These are phyloP conservation scores for Myotis pilosus DNA, from an alignment of 2,797 vertebrate species.

Conservation along the genomic window DNA sequence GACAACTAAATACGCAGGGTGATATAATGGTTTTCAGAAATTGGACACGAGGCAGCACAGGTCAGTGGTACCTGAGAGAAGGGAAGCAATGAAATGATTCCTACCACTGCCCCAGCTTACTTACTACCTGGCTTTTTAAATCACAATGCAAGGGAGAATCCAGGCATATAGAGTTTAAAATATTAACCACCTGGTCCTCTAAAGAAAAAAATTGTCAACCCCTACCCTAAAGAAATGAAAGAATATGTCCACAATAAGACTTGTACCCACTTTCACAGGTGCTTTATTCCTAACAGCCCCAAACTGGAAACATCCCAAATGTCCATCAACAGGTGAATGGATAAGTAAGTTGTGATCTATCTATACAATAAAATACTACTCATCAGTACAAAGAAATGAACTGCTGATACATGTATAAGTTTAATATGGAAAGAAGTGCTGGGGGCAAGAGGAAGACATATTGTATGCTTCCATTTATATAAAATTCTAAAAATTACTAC, in stretches of 20 bases:
- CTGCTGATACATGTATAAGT: not conserved
- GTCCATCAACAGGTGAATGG: not conserved
- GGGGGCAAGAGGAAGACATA: not conserved
- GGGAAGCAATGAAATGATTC: not conserved
- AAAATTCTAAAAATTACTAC: constrained; percentile 9
- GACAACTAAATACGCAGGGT: not conserved
- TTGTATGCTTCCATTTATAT: not conserved
- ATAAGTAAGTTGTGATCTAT: not conserved
- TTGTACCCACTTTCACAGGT: not conserved
- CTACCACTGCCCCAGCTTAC: not conserved
- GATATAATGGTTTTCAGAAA: not conserved
- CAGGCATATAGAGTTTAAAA: not conserved
- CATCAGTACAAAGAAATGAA: not conserved
- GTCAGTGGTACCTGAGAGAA: not conserved
- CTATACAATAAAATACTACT: not conserved
- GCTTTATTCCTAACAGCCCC: not conserved
- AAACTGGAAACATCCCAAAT: not conserved
- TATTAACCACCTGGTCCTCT: not conserved
- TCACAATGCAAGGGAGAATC: not conserved
- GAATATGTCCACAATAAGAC: not conserved
- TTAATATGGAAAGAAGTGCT: not conserved
- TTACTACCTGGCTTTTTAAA: not conserved
- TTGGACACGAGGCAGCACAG: not conserved
- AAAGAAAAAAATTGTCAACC: not conserved
- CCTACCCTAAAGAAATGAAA: constrained; percentile 15